Evolutionary conservation across 2,113 vertebrate species (phyloP).

Genomic region (Hyperopisus bebe): DNA sequence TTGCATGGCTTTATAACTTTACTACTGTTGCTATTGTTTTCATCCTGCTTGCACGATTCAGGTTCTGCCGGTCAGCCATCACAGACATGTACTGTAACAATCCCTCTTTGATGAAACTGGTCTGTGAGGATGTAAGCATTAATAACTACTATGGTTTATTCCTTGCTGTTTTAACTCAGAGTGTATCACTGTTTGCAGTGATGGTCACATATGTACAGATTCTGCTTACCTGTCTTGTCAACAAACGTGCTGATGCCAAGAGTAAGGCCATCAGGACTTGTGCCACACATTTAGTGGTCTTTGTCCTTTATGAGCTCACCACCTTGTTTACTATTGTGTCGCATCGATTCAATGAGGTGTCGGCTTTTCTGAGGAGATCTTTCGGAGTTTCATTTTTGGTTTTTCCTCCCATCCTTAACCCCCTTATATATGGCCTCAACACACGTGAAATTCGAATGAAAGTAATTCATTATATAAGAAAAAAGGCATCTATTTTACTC

Average conservation of each 20-base stretch:
- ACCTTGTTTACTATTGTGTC: slow-evolving; percentile 7
- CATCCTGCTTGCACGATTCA: slow-evolving; percentile 12
- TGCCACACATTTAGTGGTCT: slow-evolving; percentile 23
- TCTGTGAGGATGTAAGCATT: slow-evolving; percentile 18
- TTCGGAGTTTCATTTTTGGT: slow-evolving; percentile 19
- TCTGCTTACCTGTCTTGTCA: slow-evolving; percentile 12
- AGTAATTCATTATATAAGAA: neutral
- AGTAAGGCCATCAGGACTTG: slow-evolving; percentile 31
- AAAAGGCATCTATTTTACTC: neutral
- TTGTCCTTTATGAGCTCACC: slow-evolving; percentile 19
- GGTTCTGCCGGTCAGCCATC: slow-evolving; percentile 6
- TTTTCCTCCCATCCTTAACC: slow-evolving; percentile 29
- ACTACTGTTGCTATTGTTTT: neutral
- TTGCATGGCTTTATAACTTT: slow-evolving; percentile 16
- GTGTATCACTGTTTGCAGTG: too few relatives aligned
- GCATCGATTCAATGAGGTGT: slow-evolving; percentile 16
- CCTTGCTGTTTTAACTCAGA: too few relatives aligned
- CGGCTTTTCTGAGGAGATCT: slow-evolving; percentile 12
- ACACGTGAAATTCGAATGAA: slow-evolving; percentile 28
- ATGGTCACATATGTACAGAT: slow-evolving; percentile 27
- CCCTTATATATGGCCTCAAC: slow-evolving; percentile 27
- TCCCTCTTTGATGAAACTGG: slow-evolving; percentile 16
- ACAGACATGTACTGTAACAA: slow-evolving; percentile 29
- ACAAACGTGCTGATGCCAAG: slow-evolving; percentile 18
- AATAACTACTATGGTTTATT: slow-evolving; percentile 25